Conservation (phyloP, 1,140 invertebrate species). For the Drosophila lacertosa region DNA sequence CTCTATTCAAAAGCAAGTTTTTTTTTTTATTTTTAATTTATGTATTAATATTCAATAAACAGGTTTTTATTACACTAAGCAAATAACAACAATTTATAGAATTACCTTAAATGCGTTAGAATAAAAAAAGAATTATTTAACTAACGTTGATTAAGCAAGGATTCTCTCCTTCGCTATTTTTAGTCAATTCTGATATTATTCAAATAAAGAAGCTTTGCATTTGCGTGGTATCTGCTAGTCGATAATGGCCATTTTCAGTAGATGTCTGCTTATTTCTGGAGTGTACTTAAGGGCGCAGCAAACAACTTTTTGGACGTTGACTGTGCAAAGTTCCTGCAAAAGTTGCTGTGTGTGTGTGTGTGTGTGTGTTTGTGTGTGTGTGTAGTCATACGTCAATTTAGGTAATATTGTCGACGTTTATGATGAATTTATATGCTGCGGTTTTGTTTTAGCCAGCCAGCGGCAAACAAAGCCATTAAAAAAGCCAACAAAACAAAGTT, state of each 20-base stretch:
- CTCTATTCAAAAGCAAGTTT: too few relatives aligned
- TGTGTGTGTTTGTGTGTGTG: slow-evolving; percentile 9
- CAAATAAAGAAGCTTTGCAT: too few relatives aligned
- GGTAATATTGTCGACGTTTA: slow-evolving; percentile 72
- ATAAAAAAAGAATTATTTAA: too few relatives aligned
- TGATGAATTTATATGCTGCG: slow-evolving; percentile 72
- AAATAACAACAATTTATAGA: too few relatives aligned
- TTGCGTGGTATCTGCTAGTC: background rate
- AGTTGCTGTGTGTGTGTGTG: slow-evolving; percentile 19
- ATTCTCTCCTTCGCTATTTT: too few relatives aligned
- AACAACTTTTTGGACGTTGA: slow-evolving; percentile 15
- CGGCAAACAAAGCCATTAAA: slow-evolving; percentile 69
- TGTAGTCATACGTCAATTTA: slow-evolving; percentile 69
- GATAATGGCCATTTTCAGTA: background rate
- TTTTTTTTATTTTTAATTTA: too few relatives aligned
- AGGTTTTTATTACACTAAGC: too few relatives aligned
- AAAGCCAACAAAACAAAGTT: slow-evolving; percentile 61
- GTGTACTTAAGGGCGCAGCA: slow-evolving; percentile 9
- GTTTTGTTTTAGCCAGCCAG: slow-evolving; percentile 43
- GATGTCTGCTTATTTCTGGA: background rate
- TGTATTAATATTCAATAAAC: too few relatives aligned
- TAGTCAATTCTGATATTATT: too few relatives aligned
- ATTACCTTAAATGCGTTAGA: too few relatives aligned
- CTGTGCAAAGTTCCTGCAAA: slow-evolving; percentile 19
- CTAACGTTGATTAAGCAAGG: too few relatives aligned